A percentile compares a stretch with the other conserved stretches of the same genome.
Evolutionary conservation across 2,797 vertebrate genomes (phyloP).

Genomic region (Psittacula echo): DNA sequence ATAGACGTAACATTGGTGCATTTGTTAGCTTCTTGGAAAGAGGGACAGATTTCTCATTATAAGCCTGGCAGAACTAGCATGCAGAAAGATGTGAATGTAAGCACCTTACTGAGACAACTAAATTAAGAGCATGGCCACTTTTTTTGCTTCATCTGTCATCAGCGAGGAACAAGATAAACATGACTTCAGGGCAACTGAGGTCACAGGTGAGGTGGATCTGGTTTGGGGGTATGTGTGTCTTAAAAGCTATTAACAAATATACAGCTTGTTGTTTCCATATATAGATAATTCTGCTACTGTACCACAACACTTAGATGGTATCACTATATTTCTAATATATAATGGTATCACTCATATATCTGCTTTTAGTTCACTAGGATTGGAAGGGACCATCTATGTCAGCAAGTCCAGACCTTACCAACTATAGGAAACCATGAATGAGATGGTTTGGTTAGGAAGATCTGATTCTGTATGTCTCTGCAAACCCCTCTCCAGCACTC

Average conservation of each 20-base stretch:
- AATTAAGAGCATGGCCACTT: not conserved
- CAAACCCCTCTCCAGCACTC: not conserved
- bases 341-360: not conserved
- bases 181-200: not conserved
- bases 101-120: not conserved
- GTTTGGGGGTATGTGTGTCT: not conserved
- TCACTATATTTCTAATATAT: not conserved
- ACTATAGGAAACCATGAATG: not conserved
- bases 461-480: not conserved
- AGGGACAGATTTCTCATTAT: not conserved
- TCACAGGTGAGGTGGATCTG: not conserved
- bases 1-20: not conserved
- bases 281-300: not conserved
- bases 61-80: not conserved
- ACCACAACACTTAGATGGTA: not conserved
- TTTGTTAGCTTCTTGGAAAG: not conserved
- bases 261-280: not conserved
- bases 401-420: not conserved
- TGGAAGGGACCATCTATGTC: not conserved
- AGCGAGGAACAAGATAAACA: not conserved
- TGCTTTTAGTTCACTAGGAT: not conserved
- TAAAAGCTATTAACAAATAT: not conserved
- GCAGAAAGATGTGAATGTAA: not conserved
- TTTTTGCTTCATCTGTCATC: not conserved
- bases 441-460: not conserved